Base-by-base conservation (phyloP, 2,888 invertebrate species). In the Xylophagus ater region DNA sequence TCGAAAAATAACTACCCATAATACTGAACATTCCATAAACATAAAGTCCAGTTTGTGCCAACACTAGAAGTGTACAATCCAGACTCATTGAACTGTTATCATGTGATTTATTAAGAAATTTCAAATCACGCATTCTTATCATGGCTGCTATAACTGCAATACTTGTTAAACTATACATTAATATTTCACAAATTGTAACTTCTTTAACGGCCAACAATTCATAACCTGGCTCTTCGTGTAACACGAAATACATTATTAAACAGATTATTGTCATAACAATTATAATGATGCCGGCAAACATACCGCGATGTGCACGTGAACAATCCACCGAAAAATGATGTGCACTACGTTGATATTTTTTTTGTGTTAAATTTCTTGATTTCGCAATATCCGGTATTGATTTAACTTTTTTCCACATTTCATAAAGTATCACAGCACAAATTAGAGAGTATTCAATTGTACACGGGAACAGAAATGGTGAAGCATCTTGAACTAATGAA, bases 361-460 rank as follows among this genome's bases (percentile, higher is more conserved):
- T 63, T 0, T 60, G 51, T 0, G 62, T 63, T 36, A 58, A 60
- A 37, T 58, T 60, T n/a, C 65, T 52, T 1, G 61, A 54, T 31
- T 57, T 58, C 32, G 78, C 50, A 80, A 65, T 65, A 23, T 63
- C 59, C 10, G 64, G 61, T 35, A 65, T 62, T 3, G 88, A 67
- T 49, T 68, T 68, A 10, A 83, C 78, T 60, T 86, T 84, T 65
- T 86, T 86, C 87, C 90, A 92, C 78, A 90, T 87, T 61, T 89
- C 84, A 57, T 81, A 89, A 40, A 87, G 66, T 47, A 89, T 80
- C 20, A 88, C 90, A 17, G 90, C 88, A 55, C 87, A 88, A 46
- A 92, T 87, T 35, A 92, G 71, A 26, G 87, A 87, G 66, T 90
- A 92, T 64, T 92, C 90, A 52, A 92, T 87, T 33, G 76, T 76